A percentile compares a stretch with the other conserved stretches of the same genome.
Conservation (phyloP, 2,888 invertebrate genomes). For the Caradrina clavipalpis region DNA sequence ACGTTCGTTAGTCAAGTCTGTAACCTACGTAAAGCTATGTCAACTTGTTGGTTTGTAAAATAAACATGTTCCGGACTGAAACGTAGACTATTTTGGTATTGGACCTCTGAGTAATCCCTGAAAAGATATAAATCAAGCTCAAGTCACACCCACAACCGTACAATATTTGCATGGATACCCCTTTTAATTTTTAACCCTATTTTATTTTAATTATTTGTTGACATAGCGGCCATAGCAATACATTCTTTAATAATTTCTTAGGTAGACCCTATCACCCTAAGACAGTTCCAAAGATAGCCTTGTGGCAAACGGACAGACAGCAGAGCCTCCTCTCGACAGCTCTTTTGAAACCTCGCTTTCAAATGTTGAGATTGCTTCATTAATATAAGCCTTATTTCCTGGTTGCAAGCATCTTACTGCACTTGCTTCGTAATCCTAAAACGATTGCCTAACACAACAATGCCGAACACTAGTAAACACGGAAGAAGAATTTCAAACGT, state of each 20-base stretch:
- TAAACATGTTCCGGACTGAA: not conserved
- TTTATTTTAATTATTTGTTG: no score
- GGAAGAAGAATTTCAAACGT: conserved; percentile 39
- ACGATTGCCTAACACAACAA: conserved; percentile 23
- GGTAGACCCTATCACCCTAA: no score
- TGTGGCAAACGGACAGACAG: no score
- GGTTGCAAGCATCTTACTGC: conserved; percentile 8
- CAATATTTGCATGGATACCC: no score
- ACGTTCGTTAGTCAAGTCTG: not conserved
- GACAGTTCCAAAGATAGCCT: no score
- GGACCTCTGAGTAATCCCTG: not conserved
- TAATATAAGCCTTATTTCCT: conserved; percentile 1
- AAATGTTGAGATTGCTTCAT: conserved; percentile 1
- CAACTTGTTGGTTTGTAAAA: conserved; percentile 14
- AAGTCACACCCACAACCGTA: no score
- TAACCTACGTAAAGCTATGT: not conserved
- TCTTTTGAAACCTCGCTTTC: not conserved
- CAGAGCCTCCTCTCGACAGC: not conserved
- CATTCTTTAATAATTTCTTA: no score
- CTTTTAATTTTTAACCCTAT: no score
- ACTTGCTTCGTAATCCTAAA: conserved; percentile 19
- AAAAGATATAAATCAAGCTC: not conserved
- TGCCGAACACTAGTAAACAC: conserved; percentile 31
- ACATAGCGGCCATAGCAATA: no score
- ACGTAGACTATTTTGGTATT: not conserved